Base-by-base conservation (phyloP, 2,113 vertebrate species). In the Psilopsiagon aymara region DNA sequence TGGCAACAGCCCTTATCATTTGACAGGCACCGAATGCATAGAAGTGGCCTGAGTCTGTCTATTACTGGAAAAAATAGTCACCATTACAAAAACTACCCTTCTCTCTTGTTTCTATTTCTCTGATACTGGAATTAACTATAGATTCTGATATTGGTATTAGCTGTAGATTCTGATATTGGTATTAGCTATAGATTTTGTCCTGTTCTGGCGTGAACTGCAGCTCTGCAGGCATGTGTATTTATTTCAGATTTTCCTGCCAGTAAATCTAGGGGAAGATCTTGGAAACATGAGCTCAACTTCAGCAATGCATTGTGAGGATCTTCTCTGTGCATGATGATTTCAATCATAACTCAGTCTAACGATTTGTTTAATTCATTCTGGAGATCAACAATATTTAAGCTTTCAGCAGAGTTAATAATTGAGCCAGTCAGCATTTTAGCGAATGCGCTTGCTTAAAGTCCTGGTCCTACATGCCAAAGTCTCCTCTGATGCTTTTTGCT, bases 371-470 rank as follows among this genome's bases (percentile, higher is more conserved):
- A 39, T 74, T 93, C 31, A 8, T 79, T 85, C 33, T 88, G 75
- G 33, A 63, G 29, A 19, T 21, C 10, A 37, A 46, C 3, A 29
- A 17, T 51, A 23, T 43, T 86, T 66, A 73, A 67, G 43, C 39
- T 74, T 78, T 16, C 57, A 82, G 55, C 43, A 64, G 70, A 82
- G 51, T n/a, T 77, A 60, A 25, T 67, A 62, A 66, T 5, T 53
- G 64, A 84, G 31, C 39, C 21, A 67, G 74, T 60, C 84, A 74
- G 69, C 5, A 3, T 75, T 83, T 89, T 59, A 68, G 43, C 1
- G 0, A 9, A 6, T 6, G 21, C 9, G 2, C 9, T 57, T 2
- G 0, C 14, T 31, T 68, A 2, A 60, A 62, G 51, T 75, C 62
- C n/a, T 8, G 6, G 43, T 37, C 55, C 55, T 28, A 25, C 0